A percentile compares a stretch with the other conserved stretches of the same genome.
Conservation (phyloP, 2,797 vertebrate species). For the Amniataba percoides region DNA sequence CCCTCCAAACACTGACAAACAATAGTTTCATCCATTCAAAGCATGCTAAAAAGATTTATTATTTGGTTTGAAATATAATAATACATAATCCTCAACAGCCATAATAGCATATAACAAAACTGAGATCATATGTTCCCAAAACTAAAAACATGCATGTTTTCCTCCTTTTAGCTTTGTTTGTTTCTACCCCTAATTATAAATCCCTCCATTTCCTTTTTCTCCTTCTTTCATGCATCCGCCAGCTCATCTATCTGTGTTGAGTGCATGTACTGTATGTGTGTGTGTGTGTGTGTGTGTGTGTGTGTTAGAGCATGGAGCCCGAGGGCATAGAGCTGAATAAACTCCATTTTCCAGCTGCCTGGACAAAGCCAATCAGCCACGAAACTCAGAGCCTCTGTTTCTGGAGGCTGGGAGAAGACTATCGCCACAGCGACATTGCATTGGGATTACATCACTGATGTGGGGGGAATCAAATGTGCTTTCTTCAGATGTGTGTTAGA, state of each 20-base stretch:
- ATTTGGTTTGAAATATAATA: conserved; percentile 2
- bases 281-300: conserved; percentile 11
- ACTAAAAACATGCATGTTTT: neutral
- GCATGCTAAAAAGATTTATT: neutral
- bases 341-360: conserved; percentile 72
- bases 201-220: conserved; percentile 14
- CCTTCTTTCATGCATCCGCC: conserved; percentile 6
- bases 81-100: neutral
- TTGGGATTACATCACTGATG: conserved; percentile 76
- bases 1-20: conserved; percentile 12
- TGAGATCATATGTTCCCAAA: conserved; percentile 14
- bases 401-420: conserved; percentile 52
- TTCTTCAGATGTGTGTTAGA: conserved; percentile 29
- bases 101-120: neutral
- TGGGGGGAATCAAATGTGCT: conserved; percentile 12
- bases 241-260: conserved; percentile 35
- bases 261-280: conserved; percentile 10
- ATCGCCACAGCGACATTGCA: conserved; percentile 53
- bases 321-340: conserved; percentile 55
- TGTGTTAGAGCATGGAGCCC: conserved; percentile 38
- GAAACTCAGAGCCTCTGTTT: conserved; percentile 40
- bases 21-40: conserved; percentile 1
- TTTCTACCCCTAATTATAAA: conserved; percentile 14
- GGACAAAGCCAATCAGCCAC: conserved; percentile 72
- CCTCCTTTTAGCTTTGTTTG: neutral